A percentile compares a stretch with the other conserved stretches of the same genome.
These are phyloP conservation scores for Erpobdella octoculata DNA, from an alignment of 2,888 invertebrate species.

Conservation along the genomic window DNA sequence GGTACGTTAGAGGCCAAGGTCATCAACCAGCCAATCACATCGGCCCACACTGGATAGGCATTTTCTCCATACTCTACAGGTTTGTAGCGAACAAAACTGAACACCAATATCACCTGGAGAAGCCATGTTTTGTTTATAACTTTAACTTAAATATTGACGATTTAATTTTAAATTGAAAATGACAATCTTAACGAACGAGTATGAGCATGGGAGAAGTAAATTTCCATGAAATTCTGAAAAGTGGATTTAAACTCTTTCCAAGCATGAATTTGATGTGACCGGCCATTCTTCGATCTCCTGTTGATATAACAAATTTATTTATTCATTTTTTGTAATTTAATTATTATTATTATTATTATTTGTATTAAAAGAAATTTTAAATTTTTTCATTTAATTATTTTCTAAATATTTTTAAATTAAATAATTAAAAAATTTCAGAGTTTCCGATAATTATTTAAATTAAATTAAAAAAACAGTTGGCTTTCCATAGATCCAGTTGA, in stretches of 20 bases:
- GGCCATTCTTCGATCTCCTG: conserved; percentile 35
- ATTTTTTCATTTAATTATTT: neutral
- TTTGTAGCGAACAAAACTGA: conserved; percentile 37
- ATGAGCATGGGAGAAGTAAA: conserved; percentile 41
- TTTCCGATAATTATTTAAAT: neutral
- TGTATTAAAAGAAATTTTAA: neutral
- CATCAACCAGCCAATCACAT: conserved; percentile 40
- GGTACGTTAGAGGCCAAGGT: conserved; percentile 37
- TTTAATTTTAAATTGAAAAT: neutral
- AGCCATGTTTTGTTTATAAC: neutral
- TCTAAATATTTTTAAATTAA: neutral
- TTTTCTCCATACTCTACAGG: conserved; percentile 36
- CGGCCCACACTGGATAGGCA: conserved; percentile 40
- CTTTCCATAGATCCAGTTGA: conserved; percentile 40
- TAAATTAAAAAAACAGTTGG: too few species aligned
- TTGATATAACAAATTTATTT: neutral
- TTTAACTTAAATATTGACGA: neutral
- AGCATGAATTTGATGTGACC: conserved; percentile 38
- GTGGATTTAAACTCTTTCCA: conserved; percentile 26
- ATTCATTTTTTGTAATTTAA: neutral
- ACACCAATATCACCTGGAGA: conserved; percentile 38
- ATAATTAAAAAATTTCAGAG: neutral
- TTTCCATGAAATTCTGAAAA: conserved; percentile 38
- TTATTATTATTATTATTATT: neutral
- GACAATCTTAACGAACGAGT: conserved; percentile 37